A percentile compares a stretch with the other conserved stretches of the same genome.
phyloP scores from a whole-genome alignment of 2,113 vertebrate species.

The Merops nubicus region DNA sequence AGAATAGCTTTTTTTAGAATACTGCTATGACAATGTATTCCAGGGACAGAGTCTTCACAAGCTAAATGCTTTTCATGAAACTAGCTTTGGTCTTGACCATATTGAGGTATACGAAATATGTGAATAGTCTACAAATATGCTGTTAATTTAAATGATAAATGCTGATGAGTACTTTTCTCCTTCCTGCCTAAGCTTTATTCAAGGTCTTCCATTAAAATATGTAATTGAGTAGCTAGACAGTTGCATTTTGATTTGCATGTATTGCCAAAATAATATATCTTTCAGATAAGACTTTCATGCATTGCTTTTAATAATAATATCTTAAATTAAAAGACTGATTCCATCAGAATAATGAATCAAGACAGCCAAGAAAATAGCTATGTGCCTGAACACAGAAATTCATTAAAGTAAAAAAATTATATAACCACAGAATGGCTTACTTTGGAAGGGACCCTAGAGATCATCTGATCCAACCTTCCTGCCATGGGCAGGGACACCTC shows the following conservation, averaged over 20 bases:
- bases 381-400: background rate
- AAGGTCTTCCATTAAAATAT: conserved; percentile 8
- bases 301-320: background rate
- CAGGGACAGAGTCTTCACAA: background rate
- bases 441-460: no score
- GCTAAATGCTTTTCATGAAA: background rate
- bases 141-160: conserved; percentile 26
- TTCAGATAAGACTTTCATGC: conserved; percentile 9
- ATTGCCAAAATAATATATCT: conserved; percentile 12
- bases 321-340: conserved; percentile 35
- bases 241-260: conserved; percentile 37
- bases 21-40: background rate
- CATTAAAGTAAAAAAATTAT: conserved; percentile 9
- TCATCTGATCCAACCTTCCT: no score
- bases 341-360: conserved; percentile 39
- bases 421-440: no score
- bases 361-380: conserved; percentile 23
- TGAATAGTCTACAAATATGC: background rate
- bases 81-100: background rate
- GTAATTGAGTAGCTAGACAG: background rate
- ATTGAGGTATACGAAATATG: background rate
- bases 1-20: background rate
- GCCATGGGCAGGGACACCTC: no score
- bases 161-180: background rate
- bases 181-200: background rate